These are phyloP conservation scores for Caenorhabditis uteleia DNA, from an alignment of 2,888 invertebrate genomes.

Conservation along the genomic window DNA sequence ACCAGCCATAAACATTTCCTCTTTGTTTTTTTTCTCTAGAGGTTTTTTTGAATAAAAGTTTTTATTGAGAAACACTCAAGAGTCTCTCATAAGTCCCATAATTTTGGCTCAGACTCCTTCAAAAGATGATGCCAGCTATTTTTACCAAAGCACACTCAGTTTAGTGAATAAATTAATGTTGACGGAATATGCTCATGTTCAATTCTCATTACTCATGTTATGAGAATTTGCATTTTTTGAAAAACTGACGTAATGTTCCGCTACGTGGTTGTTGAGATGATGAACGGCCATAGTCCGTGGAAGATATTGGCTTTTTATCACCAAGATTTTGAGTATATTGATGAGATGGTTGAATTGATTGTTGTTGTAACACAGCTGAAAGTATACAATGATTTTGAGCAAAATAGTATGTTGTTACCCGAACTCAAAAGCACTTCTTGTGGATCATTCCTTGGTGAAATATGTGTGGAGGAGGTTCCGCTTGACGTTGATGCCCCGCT, in stretches of 20 bases:
- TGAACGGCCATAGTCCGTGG: no score
- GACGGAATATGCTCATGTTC: no score
- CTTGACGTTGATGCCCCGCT: conserved; percentile 51
- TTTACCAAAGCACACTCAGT: no score
- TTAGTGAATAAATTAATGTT: no score
- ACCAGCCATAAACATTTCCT: no score
- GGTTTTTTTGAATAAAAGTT: no score
- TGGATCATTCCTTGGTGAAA: conserved; percentile 34
- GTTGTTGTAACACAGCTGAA: conserved; percentile 21
- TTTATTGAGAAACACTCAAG: no score
- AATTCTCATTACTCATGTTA: not conserved
- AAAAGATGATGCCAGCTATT: no score
- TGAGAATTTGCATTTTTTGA: not conserved
- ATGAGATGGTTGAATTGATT: conserved; percentile 12
- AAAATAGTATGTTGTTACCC: conserved; percentile 4
- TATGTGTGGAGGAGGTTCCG: conserved; percentile 41
- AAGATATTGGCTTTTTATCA: conserved; percentile 12
- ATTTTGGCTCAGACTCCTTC: no score
- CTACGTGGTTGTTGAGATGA: conserved; percentile 9
- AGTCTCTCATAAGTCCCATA: no score
- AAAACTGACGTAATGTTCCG: conserved; percentile 27
- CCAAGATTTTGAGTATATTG: conserved; percentile 10
- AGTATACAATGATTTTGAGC: conserved; percentile 5
- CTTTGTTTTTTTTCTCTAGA: no score
- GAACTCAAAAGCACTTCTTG: conserved; percentile 34